These are phyloP conservation scores for Chitala chitala DNA, from an alignment of 2,113 vertebrate genomes.

Conservation along the genomic window DNA sequence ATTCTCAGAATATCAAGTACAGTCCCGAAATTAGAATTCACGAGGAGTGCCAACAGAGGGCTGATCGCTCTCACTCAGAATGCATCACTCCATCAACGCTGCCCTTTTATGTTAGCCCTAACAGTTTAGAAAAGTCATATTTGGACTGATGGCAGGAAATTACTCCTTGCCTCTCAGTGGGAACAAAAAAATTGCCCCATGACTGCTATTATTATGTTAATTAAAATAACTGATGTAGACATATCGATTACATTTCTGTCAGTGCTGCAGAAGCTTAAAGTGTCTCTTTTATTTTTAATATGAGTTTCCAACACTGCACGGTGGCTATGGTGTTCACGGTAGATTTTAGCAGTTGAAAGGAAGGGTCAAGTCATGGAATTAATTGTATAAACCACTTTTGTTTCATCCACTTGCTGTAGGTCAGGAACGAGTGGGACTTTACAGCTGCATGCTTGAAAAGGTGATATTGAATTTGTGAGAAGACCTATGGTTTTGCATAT, in stretches of 20 bases:
- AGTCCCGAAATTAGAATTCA: constrained; percentile 28
- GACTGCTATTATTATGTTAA: not conserved
- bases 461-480: not conserved
- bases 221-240: not conserved
- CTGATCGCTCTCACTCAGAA: not conserved
- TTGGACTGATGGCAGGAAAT: not conserved
- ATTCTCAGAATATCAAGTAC: constrained; percentile 36
- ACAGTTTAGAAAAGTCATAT: not conserved
- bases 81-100: not conserved
- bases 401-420: too few relatives aligned
- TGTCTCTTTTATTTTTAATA: not conserved
- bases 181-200: not conserved
- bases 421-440: too few relatives aligned
- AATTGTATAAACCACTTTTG: too few relatives aligned
- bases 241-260: not conserved
- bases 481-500: not conserved
- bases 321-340: too few relatives aligned
- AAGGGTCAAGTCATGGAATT: too few relatives aligned
- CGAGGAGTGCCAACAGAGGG: not conserved
- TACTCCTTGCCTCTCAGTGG: not conserved
- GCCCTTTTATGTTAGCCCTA: not conserved
- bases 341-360: too few relatives aligned
- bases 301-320: not conserved
- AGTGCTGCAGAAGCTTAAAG: not conserved
- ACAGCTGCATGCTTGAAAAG: not conserved